Evolutionary conservation across 2,888 invertebrate species (phyloP).

Genomic region (Frankliniella fusca): DNA sequence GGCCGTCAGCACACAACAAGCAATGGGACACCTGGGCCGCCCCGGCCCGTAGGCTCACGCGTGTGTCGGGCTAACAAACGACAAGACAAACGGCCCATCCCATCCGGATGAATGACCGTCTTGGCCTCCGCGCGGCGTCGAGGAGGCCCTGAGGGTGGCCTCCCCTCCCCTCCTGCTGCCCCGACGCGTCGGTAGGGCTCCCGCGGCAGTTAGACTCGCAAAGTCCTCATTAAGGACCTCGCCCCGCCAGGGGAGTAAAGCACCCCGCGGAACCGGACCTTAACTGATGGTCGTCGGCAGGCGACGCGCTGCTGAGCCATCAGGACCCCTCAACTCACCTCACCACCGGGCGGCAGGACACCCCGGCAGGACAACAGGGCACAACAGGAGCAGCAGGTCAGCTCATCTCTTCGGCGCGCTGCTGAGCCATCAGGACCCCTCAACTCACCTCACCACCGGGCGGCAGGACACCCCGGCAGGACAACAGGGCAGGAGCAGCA

Average conservation of each 20-base stretch:
- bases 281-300: too few relatives aligned
- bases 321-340: too few relatives aligned
- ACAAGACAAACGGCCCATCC: conserved; percentile 3
- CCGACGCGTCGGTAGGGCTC: background rate
- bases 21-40: background rate
- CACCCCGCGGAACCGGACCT: background rate
- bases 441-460: too few relatives aligned
- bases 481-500: too few relatives aligned
- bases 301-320: too few relatives aligned
- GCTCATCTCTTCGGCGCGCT: too few relatives aligned
- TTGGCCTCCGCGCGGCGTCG: background rate
- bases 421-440: too few relatives aligned
- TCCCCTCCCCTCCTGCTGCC: background rate
- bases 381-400: too few relatives aligned
- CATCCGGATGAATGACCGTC: background rate
- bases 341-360: too few relatives aligned
- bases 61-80: background rate
- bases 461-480: too few relatives aligned
- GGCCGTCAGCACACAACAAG: background rate
- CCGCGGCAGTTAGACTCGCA: background rate
- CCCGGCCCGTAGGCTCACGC: background rate
- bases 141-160: background rate
- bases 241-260: background rate
- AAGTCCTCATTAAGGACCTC: background rate
- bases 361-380: too few relatives aligned